phyloP scores from a whole-genome alignment of 2,888 invertebrate genomes.

The Auanema freiburgensis region DNA sequence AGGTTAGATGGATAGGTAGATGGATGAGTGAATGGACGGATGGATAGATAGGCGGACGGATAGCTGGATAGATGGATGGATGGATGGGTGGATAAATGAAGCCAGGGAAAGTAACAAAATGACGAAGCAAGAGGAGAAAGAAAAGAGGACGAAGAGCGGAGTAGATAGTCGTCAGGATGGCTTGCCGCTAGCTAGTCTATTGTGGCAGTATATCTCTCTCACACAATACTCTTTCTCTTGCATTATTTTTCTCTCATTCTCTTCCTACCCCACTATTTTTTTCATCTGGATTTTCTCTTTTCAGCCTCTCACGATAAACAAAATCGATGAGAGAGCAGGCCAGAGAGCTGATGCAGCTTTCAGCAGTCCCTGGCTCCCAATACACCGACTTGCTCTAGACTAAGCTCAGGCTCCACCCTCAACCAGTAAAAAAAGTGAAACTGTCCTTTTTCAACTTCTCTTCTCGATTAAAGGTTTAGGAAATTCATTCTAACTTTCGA shows the following conservation, averaged over 20 bases:
- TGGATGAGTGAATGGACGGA: neutral
- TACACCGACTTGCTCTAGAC: slow-evolving; percentile 11
- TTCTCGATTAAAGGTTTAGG: no score
- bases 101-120: no score
- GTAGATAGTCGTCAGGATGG: neutral
- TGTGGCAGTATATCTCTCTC: neutral
- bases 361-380: neutral
- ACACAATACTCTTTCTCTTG: neutral
- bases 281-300: neutral
- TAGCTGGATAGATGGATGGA: neutral
- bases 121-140: slow-evolving; percentile 3
- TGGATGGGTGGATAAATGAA: no score
- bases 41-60: neutral
- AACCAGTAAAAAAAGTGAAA: no score
- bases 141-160: slow-evolving; percentile 13
- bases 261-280: neutral
- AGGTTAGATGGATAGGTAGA: neutral
- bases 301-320: slow-evolving; percentile 21
- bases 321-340: slow-evolving; percentile 20
- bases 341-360: slow-evolving; percentile 2
- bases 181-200: neutral
- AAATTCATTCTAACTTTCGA: no score
- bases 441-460: no score
- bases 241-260: neutral
- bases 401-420: neutral